A percentile compares a stretch with the other conserved stretches of the same genome.
Evolutionary conservation across 2,888 invertebrate species (phyloP).

Genomic region (Orthosia gracilis): DNA sequence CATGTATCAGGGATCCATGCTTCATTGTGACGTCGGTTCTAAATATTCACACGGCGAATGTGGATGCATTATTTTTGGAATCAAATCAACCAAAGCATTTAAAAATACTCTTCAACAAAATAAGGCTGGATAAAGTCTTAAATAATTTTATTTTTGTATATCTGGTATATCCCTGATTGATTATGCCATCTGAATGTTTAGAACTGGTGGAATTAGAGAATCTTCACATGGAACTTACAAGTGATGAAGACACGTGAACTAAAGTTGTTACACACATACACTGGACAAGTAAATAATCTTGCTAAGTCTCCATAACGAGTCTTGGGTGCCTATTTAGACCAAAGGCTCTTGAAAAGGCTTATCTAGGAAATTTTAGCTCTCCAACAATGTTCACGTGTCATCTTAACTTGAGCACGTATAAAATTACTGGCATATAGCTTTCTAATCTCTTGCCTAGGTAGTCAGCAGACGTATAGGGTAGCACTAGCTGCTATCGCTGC

Average conservation of each 20-base stretch:
- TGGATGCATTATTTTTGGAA: slow-evolving; percentile 15
- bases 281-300: neutral
- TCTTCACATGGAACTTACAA: slow-evolving; percentile 20
- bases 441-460: slow-evolving; percentile 62
- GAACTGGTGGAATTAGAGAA: slow-evolving; percentile 26
- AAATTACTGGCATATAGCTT: slow-evolving; percentile 33
- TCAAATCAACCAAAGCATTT: slow-evolving; percentile 3
- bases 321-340: no score
- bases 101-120: neutral
- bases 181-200: slow-evolving; percentile 23
- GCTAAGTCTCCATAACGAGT: no score
- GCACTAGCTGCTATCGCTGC: slow-evolving; percentile 58
- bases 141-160: slow-evolving; percentile 19
- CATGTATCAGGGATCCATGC: slow-evolving; percentile 23
- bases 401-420: slow-evolving; percentile 18
- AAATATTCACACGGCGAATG: slow-evolving; percentile 21
- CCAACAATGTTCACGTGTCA: neutral
- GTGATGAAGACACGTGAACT: slow-evolving; percentile 31
- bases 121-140: neutral
- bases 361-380: neutral
- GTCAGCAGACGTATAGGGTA: slow-evolving; percentile 62
- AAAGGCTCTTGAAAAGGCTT: neutral
- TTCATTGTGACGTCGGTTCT: slow-evolving; percentile 38
- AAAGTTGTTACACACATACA: neutral
- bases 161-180: neutral